A percentile compares a stretch with the other conserved stretches of the same genome.
Evolutionary conservation across 2,113 vertebrate species (phyloP).

Genomic region (Brachyistius frenatus): DNA sequence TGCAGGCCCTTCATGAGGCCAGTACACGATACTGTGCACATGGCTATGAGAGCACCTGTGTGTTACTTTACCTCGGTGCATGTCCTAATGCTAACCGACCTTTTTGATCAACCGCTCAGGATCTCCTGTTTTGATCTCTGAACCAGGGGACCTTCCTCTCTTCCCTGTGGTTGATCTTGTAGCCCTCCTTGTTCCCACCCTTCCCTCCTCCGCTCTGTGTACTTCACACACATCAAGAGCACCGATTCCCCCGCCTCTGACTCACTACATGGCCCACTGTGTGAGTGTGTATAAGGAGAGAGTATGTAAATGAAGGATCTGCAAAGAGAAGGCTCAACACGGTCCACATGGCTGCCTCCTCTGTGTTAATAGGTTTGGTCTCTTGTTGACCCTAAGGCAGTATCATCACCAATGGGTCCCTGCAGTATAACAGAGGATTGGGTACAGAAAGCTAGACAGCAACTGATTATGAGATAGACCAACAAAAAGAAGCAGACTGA

Average conservation of each 20-base stretch:
- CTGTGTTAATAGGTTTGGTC: constrained; percentile 25
- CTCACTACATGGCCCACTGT: constrained; percentile 34
- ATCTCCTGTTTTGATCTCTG: constrained; percentile 35
- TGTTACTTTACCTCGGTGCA: not conserved
- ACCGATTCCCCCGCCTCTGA: constrained; percentile 63
- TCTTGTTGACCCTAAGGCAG: constrained; percentile 22
- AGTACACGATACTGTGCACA: not conserved
- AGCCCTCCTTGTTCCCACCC: not conserved
- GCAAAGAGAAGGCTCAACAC: constrained; percentile 16
- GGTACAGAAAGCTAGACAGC: not conserved
- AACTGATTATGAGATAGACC: constrained; percentile 3
- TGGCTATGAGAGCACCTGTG: not conserved
- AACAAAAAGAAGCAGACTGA: not conserved
- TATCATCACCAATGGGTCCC: not conserved
- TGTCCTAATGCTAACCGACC: constrained; percentile 30
- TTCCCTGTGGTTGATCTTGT: constrained; percentile 29
- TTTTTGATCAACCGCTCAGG: constrained; percentile 26
- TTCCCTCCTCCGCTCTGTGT: constrained; percentile 16
- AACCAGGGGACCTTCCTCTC: not conserved
- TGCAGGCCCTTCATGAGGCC: not conserved
- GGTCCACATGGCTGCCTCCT: constrained; percentile 48
- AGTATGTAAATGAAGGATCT: constrained; percentile 44
- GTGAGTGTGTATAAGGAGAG: constrained; percentile 20
- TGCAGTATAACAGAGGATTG: not conserved
- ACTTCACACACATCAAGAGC: constrained; percentile 44